Evolutionary conservation across 2,113 vertebrate species (phyloP), one percentile per base, ranked within the genome.

Genomic region (Sarotherodon lohbergeri): DNA sequence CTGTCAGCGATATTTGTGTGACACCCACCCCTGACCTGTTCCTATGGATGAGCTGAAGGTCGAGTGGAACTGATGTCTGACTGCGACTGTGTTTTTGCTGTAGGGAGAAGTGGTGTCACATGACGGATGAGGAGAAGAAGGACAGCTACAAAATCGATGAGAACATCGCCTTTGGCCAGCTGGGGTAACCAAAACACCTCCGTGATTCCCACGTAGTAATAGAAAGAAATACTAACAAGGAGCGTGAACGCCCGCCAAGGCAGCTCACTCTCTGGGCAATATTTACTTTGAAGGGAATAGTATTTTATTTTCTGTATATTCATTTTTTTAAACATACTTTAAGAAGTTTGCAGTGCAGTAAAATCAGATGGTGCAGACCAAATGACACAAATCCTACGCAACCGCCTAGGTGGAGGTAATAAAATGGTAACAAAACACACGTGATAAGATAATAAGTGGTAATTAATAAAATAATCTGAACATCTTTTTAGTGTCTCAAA

Each of bases 31-130:
- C 86, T 89, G 66, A 16, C 27, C 82, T 89, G 54, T 86, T 48
- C 56, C 22, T 82, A 61, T 17, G 16, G 89, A 78, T 5, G 16
- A 54, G 29, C 43, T 83, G 43, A 84, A 85, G 63, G 84, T 86
- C 50, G 16, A n/a, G 11, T 6, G 22, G 41, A 43, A 22, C 48
- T 50, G 55, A 90, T 71, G 22, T 32, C 81, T 90, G 83, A 89
- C 61, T 57, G 50, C 6, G 1, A 41, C 73, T 90, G 80, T 86
- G 34, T 78, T 57, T 90, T 61, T 90, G 48, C 94, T 91, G 59
- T 96, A 99, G 99, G 96, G 99, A 99, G 95, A 98, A 98, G 95
- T 99, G 99, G 99, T 97, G 97, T 96, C 99, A 99, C 90, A 99
- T 99, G 98, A 99, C 97, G 0, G 97, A 98, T 91, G 97, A 99